Base-by-base conservation (phyloP, 2,113 vertebrate genomes). In the Gallinago jamesoni region DNA sequence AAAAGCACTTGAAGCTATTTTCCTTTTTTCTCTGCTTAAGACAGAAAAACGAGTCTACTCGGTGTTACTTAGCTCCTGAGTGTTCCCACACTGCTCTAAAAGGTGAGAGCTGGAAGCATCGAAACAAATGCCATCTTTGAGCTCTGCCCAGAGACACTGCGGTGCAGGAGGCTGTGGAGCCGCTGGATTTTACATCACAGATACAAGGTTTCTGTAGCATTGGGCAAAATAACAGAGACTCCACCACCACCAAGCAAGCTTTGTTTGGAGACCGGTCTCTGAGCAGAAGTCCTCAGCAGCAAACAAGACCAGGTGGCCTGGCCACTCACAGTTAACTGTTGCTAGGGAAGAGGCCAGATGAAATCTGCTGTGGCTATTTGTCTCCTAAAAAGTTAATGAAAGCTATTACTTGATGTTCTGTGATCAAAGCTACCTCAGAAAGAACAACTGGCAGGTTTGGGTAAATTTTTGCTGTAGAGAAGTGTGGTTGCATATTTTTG, bases 81-180 rank as follows among this genome's bases (percentile, higher is more conserved):
- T 28, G 83, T 4, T 63, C 45, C 74, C 68, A 15, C 23, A 6
- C 41, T 21, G 83, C 89, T 60, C 89, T 55, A 52, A 2, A 19
- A 64, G 75, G 48, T 2, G 5, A 21, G 50, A 69, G 41, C 56
- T 75, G 62, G 53, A 8, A 59, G 15, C 1, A 1, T 24, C 62
- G 23, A 33, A 50, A 15, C 10, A 31, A 17, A 14, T 0, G 0
- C 33, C n/a, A 4, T 5, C 27, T 28, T 3, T 12, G 72, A 80
- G 68, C 47, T 56, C 62, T 83, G 85, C 70, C 39, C 37, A 33
- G 59, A 47, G 55, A 11, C 22, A 7, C 35, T 0, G 8, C 1
- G 14, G 68, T 0, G 37, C 47, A 12, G 67, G 52, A 21, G 43
- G 48, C 64, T 2, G 53, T 4, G 47, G 21, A 57, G 79, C 91